These are phyloP conservation scores for Cheilosia impressa DNA, from an alignment of 2,888 invertebrate species.

Conservation along the genomic window DNA sequence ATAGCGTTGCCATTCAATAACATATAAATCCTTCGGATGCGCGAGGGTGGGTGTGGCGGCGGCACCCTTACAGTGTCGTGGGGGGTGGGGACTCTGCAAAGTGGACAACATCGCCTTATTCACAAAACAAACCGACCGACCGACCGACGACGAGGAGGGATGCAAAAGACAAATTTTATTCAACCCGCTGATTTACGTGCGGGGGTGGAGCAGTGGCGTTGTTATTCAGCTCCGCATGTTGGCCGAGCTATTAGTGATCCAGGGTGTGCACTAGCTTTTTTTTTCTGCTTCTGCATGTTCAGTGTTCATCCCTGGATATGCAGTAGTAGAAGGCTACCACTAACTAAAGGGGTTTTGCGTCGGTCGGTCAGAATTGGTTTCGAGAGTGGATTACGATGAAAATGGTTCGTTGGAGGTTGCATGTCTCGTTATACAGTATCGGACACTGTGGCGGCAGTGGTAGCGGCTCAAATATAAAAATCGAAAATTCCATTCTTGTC, in stretches of 20 bases:
- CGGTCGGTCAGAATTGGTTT: conserved; percentile 51
- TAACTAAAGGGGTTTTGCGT: conserved; percentile 59
- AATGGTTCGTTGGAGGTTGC: conserved; percentile 52
- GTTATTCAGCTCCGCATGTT: conserved; percentile 53
- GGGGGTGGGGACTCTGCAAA: background rate
- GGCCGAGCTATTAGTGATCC: conserved; percentile 67
- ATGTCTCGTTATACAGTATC: conserved; percentile 39
- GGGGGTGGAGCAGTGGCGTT: conserved; percentile 37
- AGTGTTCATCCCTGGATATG: conserved; percentile 1
- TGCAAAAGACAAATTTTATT: conserved; percentile 70
- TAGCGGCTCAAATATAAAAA: conserved; percentile 58
- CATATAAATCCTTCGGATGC: conserved; percentile 65
- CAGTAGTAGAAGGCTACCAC: conserved; percentile 40
- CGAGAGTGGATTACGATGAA: conserved; percentile 65
- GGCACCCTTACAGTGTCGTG: conserved; percentile 3
- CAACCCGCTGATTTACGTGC: conserved; percentile 67
- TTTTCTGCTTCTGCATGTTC: conserved; percentile 26
- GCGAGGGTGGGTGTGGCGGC: conserved; percentile 15
- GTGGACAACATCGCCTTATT: conserved; percentile 44
- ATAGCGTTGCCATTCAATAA: conserved; percentile 65
- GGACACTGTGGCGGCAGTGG: conserved; percentile 67
- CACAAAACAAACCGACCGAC: conserved; percentile 25
- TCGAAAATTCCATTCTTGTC: conserved; percentile 61
- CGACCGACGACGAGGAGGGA: conserved; percentile 17
- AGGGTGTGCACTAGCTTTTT: conserved; percentile 14